Percentiles rank a stretch among this genome's conserved stretches.
Conservation (phyloP, 1,140 invertebrate genomes). For the Megalopta genalis region DNA sequence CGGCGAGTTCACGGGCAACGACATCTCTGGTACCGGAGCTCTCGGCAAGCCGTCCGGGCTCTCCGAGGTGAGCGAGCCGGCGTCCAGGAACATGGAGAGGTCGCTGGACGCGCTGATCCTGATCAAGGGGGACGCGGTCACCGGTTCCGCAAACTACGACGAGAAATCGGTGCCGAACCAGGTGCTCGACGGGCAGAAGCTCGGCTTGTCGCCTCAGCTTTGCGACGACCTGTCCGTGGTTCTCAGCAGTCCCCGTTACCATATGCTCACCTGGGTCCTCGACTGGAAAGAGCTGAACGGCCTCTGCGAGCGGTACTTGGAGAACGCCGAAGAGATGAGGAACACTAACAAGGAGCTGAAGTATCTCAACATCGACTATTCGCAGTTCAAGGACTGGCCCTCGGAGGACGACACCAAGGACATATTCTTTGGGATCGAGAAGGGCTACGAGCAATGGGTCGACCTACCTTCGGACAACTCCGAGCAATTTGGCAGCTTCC, state of each 20-base stretch:
- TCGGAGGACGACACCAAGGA: slow-evolving; percentile 78
- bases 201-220: slow-evolving; percentile 82
- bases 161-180: slow-evolving; percentile 78
- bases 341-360: slow-evolving; percentile 83
- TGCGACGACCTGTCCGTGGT: slow-evolving; percentile 84
- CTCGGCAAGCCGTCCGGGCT: not conserved
- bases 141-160: slow-evolving; percentile 78
- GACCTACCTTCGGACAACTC: slow-evolving; percentile 74
- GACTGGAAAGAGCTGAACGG: slow-evolving; percentile 82
- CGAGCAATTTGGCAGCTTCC: slow-evolving; percentile 75
- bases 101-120: slow-evolving; percentile 76
- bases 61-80: not conserved
- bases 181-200: slow-evolving; percentile 78
- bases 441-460: slow-evolving; percentile 81
- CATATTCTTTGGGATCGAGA: slow-evolving; percentile 81
- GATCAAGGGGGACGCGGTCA: slow-evolving; percentile 75
- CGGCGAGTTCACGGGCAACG: slow-evolving; percentile 62
- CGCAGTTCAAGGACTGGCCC: slow-evolving; percentile 83
- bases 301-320: slow-evolving; percentile 82
- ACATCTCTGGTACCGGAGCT: slow-evolving; percentile 18
- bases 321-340: slow-evolving; percentile 82
- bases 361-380: slow-evolving; percentile 85
- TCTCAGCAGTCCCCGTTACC: slow-evolving; percentile 82
- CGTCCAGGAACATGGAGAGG: slow-evolving; percentile 66
- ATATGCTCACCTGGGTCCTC: slow-evolving; percentile 83